These are phyloP conservation scores for Anthrax anthrax DNA, from an alignment of 2,888 invertebrate species.

Conservation along the genomic window DNA sequence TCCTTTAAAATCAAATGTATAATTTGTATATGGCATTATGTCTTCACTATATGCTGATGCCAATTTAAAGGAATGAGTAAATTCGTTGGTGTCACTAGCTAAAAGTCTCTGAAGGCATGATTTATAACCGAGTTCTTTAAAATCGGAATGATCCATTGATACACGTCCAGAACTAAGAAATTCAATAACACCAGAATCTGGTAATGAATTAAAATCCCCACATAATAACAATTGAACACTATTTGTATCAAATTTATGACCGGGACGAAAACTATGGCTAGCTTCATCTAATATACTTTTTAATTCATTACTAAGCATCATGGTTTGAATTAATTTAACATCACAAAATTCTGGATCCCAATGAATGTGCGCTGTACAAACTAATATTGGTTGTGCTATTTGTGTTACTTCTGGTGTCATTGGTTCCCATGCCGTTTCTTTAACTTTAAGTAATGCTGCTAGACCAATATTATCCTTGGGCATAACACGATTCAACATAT, in stretches of 20 bases:
- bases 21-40: constrained; percentile 96
- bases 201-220: constrained; percentile 97
- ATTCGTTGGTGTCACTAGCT: constrained; percentile 75
- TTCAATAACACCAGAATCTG: constrained; percentile 95
- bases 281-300: constrained; percentile 77
- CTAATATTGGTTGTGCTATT: constrained; percentile 73
- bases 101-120: constrained; percentile 79
- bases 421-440: constrained; percentile 88
- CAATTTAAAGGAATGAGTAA: constrained; percentile 91
- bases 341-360: constrained; percentile 99
- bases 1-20: constrained; percentile 98
- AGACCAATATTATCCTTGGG: constrained; percentile 98
- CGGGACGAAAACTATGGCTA: constrained; percentile 59
- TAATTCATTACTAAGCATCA: constrained; percentile 95
- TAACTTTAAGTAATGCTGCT: constrained; percentile 87
- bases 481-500: constrained; percentile 98
- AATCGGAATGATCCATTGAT: constrained; percentile 83
- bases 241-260: constrained; percentile 55
- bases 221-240: constrained; percentile 87
- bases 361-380: constrained; percentile 97
- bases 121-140: constrained; percentile 91
- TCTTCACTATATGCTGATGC: constrained; percentile 90
- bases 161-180: constrained; percentile 85
- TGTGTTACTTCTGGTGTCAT: constrained; percentile 60
- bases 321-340: constrained; percentile 97